Evolutionary conservation across 23 tunicate species (phyloP), one percentile per base, ranked within the genome.

Genomic region (Trididemnum nubilum): DNA sequence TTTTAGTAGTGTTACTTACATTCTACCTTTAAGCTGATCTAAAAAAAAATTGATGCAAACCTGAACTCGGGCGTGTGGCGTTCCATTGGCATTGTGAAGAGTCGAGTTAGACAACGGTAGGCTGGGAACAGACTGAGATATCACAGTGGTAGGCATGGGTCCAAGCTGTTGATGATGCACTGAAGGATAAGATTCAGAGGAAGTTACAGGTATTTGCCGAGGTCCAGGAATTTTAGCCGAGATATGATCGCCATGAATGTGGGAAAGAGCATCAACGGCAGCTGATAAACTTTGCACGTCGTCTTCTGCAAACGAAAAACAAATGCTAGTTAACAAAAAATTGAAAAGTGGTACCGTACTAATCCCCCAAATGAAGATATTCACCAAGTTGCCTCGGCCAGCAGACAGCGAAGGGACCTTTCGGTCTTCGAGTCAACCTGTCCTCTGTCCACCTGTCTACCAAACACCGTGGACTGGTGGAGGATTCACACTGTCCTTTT

Each of bases 251-350:
- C 39, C 80, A 31, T 60, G 28, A 34, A 49, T 85, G 73, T 81
- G 76, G 5, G 85, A 65, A 31, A 88, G 37, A 21, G 83, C 87
- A 60, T 88, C 86, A 35, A 88, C 93, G 52, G 93, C 93, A 33
- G 93, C 93, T 1, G 93, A 86, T 19, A 88, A 64, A 28, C 87
- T 88, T 38, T 83, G 79, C 22, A 88, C 77, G 35, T 60, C 79
- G 1, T 71, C 60, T 2, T 58, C 93, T 88, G 39, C 32, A 65
- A 54, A 28, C 0, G 73, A 71, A 54, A 1, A 77, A 77, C 15
- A 2, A 40, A 44, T 44, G 54, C 15, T 44, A n/a, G n/a, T n/a
- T n/a, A n/a, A n/a, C n/a, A n/a, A n/a, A n/a, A n/a, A n/a, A n/a
- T n/a, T n/a, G n/a, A n/a, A n/a, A n/a, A n/a, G n/a, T n/a, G n/a